Evolutionary conservation across 2,113 vertebrate species (phyloP).

Genomic region (Gnathonemus echidnorhynchus): DNA sequence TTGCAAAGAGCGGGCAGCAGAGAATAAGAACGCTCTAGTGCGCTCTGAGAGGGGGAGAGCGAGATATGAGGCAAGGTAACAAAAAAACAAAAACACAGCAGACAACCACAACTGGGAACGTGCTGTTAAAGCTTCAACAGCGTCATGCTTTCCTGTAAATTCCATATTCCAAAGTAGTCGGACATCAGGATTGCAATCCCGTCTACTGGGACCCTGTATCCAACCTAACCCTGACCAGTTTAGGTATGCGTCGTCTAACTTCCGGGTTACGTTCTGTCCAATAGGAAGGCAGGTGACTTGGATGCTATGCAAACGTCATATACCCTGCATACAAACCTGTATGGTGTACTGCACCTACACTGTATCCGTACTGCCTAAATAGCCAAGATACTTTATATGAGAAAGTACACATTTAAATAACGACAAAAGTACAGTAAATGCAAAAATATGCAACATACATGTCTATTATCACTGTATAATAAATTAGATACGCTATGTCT

Average conservation of each 20-base stretch:
- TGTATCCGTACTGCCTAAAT: not conserved
- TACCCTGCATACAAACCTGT: not conserved
- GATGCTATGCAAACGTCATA: not conserved
- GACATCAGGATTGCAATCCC: not conserved
- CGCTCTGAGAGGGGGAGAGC: not conserved
- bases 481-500: not conserved
- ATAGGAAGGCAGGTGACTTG: not conserved
- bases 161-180: not conserved
- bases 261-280: not conserved
- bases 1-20: not conserved
- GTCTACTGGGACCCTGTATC: not conserved
- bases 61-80: not conserved
- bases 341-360: not conserved
- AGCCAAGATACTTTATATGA: not conserved
- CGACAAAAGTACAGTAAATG: not conserved
- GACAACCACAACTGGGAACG: not conserved
- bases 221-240: not conserved
- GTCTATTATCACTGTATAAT: not conserved
- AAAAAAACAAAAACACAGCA: not conserved
- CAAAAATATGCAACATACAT: not conserved
- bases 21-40: constrained; percentile 16
- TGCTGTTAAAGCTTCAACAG: not conserved
- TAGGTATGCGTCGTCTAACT: not conserved
- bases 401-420: not conserved
- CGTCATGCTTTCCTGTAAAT: not conserved